Evolutionary conservation across 2,797 vertebrate genomes (phyloP), one percentile per base, ranked within the genome.

Genomic region (Stomatorhinus walkeri): DNA sequence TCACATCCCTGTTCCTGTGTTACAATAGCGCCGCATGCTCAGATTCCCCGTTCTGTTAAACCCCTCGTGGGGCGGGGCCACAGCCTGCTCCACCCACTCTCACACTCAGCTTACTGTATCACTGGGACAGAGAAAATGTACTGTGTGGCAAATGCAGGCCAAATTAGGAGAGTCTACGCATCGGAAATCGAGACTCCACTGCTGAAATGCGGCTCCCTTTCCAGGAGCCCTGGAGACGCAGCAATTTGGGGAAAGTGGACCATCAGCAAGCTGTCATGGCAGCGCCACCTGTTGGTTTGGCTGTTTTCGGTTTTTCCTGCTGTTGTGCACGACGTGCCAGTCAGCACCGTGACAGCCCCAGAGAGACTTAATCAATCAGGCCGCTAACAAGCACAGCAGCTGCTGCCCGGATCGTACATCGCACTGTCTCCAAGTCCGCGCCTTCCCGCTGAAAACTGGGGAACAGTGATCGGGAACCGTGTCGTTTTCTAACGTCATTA

Each of bases 281-380:
- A 40, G 51, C 32, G 14, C 36, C 85, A 92, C 92, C 81, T 49
- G 81, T 89, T 87, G 84, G 90, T 76, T 93, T 94, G 91, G 91
- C 92, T 90, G 91, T 84, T 91, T 91, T 79, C 51, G 61, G 88
- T 88, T 91, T 76, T 91, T 90, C 85, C 56, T 46, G 88, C 88
- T 90, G 90, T 89, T 91, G 93, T 94, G 94, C 93, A 95, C 95
- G 95, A 94, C 90, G 92, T 95, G 95, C 93, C 95, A 95, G 94
- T 95, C 95, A 95, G 89, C 91, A 93, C 91, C 91, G 79, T 24
- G 90, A 92, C 92, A 94, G 92, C 90, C 91, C 91, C 90, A 90
- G 68, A 90, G 22, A 91, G 92, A 94, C 90, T 93, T 92, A 95
- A 96, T 96, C 95, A 93, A 95, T 96, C 96, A 96, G 88, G 89